Evolutionary conservation across 2,888 invertebrate species (phyloP).

Genomic region (Pedicia rivosa): DNA sequence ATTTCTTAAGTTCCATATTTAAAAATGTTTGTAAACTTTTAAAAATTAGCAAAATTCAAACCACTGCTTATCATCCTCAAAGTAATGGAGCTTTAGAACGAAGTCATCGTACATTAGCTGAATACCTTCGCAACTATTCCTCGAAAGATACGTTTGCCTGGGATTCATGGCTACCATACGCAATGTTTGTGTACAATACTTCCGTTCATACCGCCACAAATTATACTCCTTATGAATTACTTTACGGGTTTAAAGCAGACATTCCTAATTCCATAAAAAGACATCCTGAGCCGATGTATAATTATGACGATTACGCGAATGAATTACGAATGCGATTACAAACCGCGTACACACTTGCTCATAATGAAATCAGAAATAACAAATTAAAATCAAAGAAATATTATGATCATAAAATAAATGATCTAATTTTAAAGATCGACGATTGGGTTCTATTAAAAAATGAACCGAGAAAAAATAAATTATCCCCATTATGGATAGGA

Average conservation of each 20-base stretch:
- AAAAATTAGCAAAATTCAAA: conserved; percentile 1
- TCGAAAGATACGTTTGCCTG: not conserved
- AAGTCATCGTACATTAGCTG: not conserved
- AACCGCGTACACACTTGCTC: not conserved
- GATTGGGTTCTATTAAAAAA: conserved; percentile 1
- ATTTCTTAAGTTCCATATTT: conserved; percentile 1
- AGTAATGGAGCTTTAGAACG: conserved; percentile 3
- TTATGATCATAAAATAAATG: not conserved
- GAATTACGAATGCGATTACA: not conserved
- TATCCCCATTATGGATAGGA: not conserved
- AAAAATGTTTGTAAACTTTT: conserved; percentile 3
- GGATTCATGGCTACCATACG: not conserved
- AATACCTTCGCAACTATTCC: not conserved
- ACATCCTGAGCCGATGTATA: not conserved
- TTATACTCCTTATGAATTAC: not conserved
- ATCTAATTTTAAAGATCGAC: not conserved
- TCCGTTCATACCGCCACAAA: not conserved
- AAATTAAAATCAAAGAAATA: not conserved
- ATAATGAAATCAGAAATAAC: not conserved
- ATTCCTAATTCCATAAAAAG: not conserved
- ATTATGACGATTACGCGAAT: not conserved
- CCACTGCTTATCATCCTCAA: conserved; percentile 5
- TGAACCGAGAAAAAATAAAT: not conserved
- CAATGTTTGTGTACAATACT: not conserved
- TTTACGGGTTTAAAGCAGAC: not conserved